These are phyloP conservation scores for Ardeotis arabs DNA, from an alignment of 2,113 vertebrate genomes.

Conservation along the genomic window DNA sequence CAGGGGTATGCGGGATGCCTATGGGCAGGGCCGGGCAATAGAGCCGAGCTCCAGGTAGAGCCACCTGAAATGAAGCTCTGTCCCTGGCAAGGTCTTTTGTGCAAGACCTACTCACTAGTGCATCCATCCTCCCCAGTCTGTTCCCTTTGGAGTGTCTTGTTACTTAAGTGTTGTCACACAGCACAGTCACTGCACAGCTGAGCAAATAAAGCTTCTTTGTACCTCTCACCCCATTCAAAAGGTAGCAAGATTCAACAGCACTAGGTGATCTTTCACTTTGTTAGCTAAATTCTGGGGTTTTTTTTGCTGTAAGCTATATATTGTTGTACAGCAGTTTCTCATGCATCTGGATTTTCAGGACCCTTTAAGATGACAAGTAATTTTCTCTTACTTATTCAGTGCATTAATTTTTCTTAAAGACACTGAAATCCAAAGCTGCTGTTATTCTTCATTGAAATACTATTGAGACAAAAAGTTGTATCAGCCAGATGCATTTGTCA, in stretches of 20 bases:
- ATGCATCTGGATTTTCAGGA: background rate
- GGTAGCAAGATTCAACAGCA: background rate
- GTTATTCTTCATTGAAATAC: background rate
- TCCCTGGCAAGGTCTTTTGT: background rate
- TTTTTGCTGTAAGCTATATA: background rate
- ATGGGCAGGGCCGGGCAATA: background rate
- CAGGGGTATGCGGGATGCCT: background rate
- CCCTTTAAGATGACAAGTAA: background rate
- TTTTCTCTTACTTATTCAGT: background rate
- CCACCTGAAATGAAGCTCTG: background rate
- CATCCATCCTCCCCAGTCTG: fast-evolving
- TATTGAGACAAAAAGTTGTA: background rate
- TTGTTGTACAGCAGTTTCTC: background rate
- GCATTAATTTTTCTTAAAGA: background rate
- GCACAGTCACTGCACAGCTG: background rate
- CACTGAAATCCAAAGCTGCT: background rate
- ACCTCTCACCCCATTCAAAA: background rate
- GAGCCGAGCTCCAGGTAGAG: background rate
- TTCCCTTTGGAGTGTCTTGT: background rate
- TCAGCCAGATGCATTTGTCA: slow-evolving; percentile 32
- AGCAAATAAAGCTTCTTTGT: background rate
- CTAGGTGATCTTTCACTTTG: background rate
- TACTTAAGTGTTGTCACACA: background rate
- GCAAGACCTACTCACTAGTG: background rate
- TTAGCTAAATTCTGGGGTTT: background rate